phyloP scores from a whole-genome alignment of 2,113 vertebrate genomes.

The human region GRCh38 chr15:31270001-31270500 shows the following conservation, averaged over 20 bases:
- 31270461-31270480: too few species aligned
- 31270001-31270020: too few species aligned
- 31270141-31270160: not conserved
- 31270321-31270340: not conserved
- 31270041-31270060: not conserved
- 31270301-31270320: not conserved
- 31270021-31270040: not conserved
- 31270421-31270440: not conserved
- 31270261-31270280: not conserved
- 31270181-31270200: not conserved
- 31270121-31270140: not conserved
- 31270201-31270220: not conserved
- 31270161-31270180: not conserved
- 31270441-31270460: not conserved
- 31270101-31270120: not conserved
- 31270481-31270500: not conserved
- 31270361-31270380: not conserved
- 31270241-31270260: not conserved
- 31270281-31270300: not conserved
- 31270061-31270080: not conserved
- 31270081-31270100: not conserved
- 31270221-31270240: not conserved
- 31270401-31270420: not conserved
- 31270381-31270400: not conserved
- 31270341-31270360: not conserved